phyloP scores from a whole-genome alignment of 1,140 invertebrate genomes.

The Cherax destructor region DNA sequence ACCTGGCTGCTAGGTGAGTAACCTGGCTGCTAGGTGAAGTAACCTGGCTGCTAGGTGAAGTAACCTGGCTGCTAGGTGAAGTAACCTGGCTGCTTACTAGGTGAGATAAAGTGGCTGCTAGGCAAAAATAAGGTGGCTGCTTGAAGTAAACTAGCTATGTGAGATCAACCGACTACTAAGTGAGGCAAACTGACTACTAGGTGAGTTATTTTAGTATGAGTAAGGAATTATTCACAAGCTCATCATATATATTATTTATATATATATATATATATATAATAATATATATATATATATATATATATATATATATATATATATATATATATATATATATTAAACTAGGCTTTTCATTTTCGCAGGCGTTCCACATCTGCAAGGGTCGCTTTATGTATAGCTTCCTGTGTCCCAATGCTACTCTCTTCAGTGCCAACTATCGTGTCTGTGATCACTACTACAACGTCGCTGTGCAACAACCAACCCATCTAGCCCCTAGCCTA shows the following conservation, averaged over 20 bases:
- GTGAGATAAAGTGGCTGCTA: too few species aligned
- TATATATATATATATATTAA: neutral
- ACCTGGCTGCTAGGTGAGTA: too few species aligned
- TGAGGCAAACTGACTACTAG: too few species aligned
- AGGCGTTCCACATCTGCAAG: conserved; percentile 16
- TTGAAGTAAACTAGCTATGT: too few species aligned
- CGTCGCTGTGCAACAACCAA: neutral
- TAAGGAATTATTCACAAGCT: too few species aligned
- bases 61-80: too few species aligned
- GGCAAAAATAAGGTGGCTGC: too few species aligned
- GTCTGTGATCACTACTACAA: conserved; percentile 21
- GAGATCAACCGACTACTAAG: too few species aligned
- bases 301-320: neutral
- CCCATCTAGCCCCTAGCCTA: neutral
- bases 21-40: too few species aligned
- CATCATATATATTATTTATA: neutral
- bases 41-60: too few species aligned
- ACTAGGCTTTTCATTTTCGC: neutral
- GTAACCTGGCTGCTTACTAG: too few species aligned
- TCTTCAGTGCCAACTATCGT: conserved; percentile 11
- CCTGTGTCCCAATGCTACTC: conserved; percentile 18
- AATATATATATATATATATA: neutral
- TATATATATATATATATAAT: neutral
- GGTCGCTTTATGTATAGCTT: neutral
- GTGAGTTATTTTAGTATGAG: too few species aligned